phyloP scores from a whole-genome alignment of 2,113 vertebrate genomes.

The Passer domesticus region DNA sequence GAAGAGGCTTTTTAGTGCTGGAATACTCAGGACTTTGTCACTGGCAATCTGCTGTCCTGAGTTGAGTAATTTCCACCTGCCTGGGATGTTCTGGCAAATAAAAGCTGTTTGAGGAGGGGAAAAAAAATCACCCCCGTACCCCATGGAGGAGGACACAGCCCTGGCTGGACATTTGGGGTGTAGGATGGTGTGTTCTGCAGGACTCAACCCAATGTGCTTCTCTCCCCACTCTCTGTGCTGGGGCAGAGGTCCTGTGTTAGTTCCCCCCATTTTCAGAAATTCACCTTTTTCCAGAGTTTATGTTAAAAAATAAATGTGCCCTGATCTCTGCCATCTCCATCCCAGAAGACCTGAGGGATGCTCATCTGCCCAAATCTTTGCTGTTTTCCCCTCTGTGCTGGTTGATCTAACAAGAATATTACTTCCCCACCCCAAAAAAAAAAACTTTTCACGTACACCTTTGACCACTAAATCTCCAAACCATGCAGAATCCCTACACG shows the following conservation, averaged over 20 bases:
- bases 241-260: not conserved
- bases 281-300: not conserved
- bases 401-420: not conserved
- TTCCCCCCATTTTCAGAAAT: not conserved
- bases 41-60: not conserved
- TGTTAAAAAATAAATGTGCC: not conserved
- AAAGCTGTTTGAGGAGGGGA: not conserved
- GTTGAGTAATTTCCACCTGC: not conserved
- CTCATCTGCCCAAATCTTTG: not conserved
- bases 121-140: not conserved
- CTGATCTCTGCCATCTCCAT: not conserved
- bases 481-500: accelerated
- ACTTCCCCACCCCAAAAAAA: accelerated
- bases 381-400: accelerated
- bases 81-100: not conserved
- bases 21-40: not conserved
- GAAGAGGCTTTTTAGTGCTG: not conserved
- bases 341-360: not conserved
- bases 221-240: accelerated
- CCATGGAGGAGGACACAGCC: accelerated
- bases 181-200: accelerated
- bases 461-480: not conserved
- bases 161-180: not conserved
- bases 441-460: accelerated
- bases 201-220: accelerated